Evolutionary conservation across 2,797 vertebrate species (phyloP), one percentile per base, ranked within the genome.

Genomic region (Silurus lanzhouensis): DNA sequence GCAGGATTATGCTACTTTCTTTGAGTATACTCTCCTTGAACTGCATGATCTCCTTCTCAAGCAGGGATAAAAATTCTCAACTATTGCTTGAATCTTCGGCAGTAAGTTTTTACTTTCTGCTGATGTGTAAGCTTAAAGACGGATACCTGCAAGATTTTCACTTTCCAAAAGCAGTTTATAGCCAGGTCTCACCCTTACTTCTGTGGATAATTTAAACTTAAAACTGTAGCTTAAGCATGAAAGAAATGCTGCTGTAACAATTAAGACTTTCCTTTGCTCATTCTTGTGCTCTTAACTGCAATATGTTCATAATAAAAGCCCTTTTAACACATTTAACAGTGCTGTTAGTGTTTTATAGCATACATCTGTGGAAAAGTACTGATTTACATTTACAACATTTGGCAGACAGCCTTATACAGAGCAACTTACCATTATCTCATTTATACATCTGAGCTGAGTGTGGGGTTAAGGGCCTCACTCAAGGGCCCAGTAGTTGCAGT

Each of bases 1-100:
- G 75, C 17, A 60, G 61, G 13, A 52, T 80, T 80, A 61, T 64
- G 22, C 44, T 66, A 80, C 22, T 25, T 80, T 80, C 61, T 66
- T 60, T 27, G 27, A 60, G 55, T 77, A 38, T 22, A 22, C 57
- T 77, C 75, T 77, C 57, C 75, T 60, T 77, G 57, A 77, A 60
- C 75, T 60, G 6, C 19, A 66, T 27, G 60, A 64, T 25, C 22
- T 48, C 22, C 14, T 63, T 63, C 38, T 79, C 20, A 55, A 60
- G 60, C 77, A 64, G 60, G 60, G 38, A 63, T 12, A 48, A 67
- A 67, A 20, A 6, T 48, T n/a, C 5, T 22, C 20, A 38, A 46
- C 38, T 22, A 46, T 19, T 46, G 9, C 68, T 46, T 71, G 20
- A 5, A 71, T 17, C 9, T 71, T 46, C 17, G 20, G 68, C 2